Conservation (phyloP, 2,797 vertebrate species). For the Aulostomus chinensis region DNA sequence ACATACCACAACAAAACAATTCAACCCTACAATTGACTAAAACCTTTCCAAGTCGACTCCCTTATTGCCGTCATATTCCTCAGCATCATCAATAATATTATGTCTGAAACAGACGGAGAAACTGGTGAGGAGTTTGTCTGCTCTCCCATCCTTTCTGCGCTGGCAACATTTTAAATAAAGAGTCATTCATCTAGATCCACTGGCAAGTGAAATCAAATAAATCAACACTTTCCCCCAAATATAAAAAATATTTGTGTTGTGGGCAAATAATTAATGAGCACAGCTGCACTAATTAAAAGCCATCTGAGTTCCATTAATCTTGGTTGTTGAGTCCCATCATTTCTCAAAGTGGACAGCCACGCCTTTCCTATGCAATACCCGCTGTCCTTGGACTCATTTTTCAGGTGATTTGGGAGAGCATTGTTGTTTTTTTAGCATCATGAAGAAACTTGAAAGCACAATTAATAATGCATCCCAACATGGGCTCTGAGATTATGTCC, state of each 20-base stretch:
- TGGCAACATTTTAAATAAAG: conserved; percentile 86
- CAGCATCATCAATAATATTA: conserved; percentile 24
- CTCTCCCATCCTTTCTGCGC: conserved; percentile 63
- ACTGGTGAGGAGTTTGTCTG: conserved; percentile 67
- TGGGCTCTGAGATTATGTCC: conserved; percentile 35
- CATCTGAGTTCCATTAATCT: conserved; percentile 99
- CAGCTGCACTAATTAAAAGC: conserved; percentile 99
- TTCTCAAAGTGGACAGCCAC: conserved; percentile 82
- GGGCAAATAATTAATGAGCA: conserved; percentile 97
- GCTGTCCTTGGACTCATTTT: conserved; percentile 87
- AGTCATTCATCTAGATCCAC: conserved; percentile 97
- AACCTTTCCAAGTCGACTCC: conserved; percentile 9
- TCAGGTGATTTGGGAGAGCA: conserved; percentile 81
- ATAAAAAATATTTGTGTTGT: conserved; percentile 99
- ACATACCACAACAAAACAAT: background rate
- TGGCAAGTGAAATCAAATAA: conserved; percentile 98
- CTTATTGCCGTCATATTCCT: conserved; percentile 33
- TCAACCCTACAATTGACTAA: background rate
- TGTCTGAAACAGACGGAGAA: conserved; percentile 42
- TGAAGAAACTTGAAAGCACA: conserved; percentile 70
- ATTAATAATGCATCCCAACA: conserved; percentile 73
- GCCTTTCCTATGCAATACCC: conserved; percentile 78
- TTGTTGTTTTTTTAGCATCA: conserved; percentile 80
- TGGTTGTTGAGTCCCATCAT: conserved; percentile 89
- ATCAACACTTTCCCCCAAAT: conserved; percentile 99